These are phyloP conservation scores for Chrysogorgia sp. DNA, from an alignment of 92 coral and sea anemone species.

Conservation along the genomic window DNA sequence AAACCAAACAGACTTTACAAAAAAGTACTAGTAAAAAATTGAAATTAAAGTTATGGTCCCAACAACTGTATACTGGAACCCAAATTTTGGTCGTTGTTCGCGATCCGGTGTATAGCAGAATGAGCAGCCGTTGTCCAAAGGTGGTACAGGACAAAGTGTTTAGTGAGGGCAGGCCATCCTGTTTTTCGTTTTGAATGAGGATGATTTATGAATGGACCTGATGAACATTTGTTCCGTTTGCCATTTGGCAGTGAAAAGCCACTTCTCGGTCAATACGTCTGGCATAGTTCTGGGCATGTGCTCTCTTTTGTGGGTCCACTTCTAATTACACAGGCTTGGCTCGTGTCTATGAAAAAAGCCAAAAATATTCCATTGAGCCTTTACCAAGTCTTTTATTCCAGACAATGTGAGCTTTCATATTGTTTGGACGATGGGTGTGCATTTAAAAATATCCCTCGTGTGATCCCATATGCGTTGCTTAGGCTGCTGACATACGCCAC, in stretches of 20 bases:
- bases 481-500: slow-evolving; percentile 32
- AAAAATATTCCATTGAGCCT: background rate
- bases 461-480: slow-evolving; percentile 42
- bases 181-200: background rate
- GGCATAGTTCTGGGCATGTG: slow-evolving; percentile 21
- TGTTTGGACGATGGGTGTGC: slow-evolving; percentile 32
- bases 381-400: slow-evolving; percentile 1
- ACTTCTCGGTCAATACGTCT: background rate
- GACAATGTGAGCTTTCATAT: slow-evolving; percentile 22
- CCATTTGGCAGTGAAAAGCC: slow-evolving; percentile 20
- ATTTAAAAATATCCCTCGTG: slow-evolving; percentile 36
- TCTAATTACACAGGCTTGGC: slow-evolving; percentile 33
- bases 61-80: too few relatives aligned
- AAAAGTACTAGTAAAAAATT: too few relatives aligned
- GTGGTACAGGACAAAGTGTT: too few relatives aligned
- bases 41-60: too few relatives aligned
- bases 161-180: too few relatives aligned
- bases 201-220: background rate
- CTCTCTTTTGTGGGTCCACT: slow-evolving; percentile 21
- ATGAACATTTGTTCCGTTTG: background rate
- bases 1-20: background rate
- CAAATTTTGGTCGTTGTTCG: too few relatives aligned
- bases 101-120: too few relatives aligned
- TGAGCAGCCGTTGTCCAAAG: too few relatives aligned
- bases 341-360: background rate